A percentile compares a stretch with the other conserved stretches of the same genome.
phyloP scores from a whole-genome alignment of 2,888 invertebrate species.

The Athalia cordata region DNA sequence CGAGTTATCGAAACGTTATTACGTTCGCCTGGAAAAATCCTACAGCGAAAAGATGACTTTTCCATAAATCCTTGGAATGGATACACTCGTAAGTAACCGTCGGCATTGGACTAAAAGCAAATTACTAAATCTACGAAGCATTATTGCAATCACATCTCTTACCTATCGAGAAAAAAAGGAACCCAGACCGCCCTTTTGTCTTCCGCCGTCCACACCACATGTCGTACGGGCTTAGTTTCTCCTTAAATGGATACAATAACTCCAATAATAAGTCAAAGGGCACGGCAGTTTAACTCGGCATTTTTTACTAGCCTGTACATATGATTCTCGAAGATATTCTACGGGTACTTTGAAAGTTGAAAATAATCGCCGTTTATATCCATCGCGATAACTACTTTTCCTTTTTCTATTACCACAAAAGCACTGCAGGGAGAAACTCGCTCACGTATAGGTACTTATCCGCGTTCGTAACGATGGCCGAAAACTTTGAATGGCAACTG shows the following conservation, averaged over 20 bases:
- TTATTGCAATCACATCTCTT: too few species aligned
- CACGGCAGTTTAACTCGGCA: too few species aligned
- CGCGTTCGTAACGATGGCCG: slow-evolving; percentile 4
- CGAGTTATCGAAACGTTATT: too few species aligned
- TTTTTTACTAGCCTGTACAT: neutral
- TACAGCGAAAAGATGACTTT: too few species aligned
- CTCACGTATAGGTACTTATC: neutral
- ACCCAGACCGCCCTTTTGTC: too few species aligned
- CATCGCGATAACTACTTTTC: slow-evolving; percentile 30
- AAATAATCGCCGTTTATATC: slow-evolving; percentile 26
- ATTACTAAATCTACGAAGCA: too few species aligned
- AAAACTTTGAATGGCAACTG: slow-evolving; percentile 12
- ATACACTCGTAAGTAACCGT: too few species aligned
- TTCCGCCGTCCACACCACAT: too few species aligned
- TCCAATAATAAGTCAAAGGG: neutral
- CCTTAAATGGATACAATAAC: slow-evolving; percentile 28
- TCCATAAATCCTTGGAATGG: too few species aligned
- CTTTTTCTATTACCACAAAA: slow-evolving; percentile 33
- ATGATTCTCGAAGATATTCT: neutral
- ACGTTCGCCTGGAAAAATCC: too few species aligned
- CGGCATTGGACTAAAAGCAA: too few species aligned
- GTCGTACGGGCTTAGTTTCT: slow-evolving; percentile 16
- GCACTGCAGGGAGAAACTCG: neutral
- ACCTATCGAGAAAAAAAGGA: too few species aligned
- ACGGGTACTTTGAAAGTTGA: slow-evolving; percentile 29